A percentile compares a stretch with the other conserved stretches of the same genome.
Conservation (phyloP, 1,140 invertebrate genomes). For the Coelopa frigida region DNA sequence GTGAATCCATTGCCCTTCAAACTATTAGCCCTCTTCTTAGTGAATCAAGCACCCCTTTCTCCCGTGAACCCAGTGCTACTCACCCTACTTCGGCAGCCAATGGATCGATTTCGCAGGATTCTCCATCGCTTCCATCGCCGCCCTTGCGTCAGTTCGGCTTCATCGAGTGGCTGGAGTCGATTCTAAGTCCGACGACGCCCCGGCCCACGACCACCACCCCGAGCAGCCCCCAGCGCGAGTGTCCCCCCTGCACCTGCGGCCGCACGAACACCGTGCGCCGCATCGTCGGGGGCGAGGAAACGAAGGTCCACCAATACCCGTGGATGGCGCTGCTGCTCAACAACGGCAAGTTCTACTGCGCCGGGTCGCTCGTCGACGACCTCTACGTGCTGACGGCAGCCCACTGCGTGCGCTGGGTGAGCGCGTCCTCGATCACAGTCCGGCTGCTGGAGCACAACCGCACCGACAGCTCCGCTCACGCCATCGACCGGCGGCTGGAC, state of each 20-base stretch:
- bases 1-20: no score
- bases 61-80: no score
- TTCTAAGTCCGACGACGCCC: background rate
- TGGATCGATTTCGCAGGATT: no score
- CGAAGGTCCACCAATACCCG: conserved; percentile 58
- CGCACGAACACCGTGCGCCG: conserved; percentile 52
- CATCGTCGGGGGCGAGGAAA: conserved; percentile 61
- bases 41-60: no score
- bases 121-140: no score
- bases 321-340: conserved; percentile 61
- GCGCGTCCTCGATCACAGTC: conserved; percentile 53
- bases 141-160: no score
- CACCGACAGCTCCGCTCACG: conserved; percentile 41
- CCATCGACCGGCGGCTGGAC: conserved; percentile 43
- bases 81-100: no score
- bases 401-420: conserved; percentile 65
- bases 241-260: conserved; percentile 48
- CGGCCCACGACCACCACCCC: background rate
- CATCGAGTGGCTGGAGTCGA: no score
- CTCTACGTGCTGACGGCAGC: conserved; percentile 55
- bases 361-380: conserved; percentile 56
- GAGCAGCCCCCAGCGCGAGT: conserved; percentile 16
- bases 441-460: conserved; percentile 69
- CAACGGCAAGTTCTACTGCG: conserved; percentile 61
- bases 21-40: no score